Evolutionary conservation across 2,113 vertebrate species (phyloP).

Genomic region (Halichoerus grypus): DNA sequence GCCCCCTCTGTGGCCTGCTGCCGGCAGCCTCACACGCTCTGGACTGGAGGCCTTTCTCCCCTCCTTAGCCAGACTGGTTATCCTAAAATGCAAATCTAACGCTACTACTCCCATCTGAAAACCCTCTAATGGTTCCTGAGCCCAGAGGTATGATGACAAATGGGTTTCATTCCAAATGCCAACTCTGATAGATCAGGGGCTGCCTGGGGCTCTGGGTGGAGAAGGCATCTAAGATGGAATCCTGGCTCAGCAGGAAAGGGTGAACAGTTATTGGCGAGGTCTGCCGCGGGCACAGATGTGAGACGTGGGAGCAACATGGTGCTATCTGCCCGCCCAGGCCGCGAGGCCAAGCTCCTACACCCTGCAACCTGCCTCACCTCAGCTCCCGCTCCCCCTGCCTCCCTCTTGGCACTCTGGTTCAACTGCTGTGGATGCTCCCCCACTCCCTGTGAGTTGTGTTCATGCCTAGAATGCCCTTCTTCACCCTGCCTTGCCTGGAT

Average conservation of each 20-base stretch:
- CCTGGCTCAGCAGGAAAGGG: not conserved
- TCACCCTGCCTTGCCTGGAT: not conserved
- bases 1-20: not conserved
- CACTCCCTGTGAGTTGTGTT: not conserved
- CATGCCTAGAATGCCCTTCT: not conserved
- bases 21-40: not conserved
- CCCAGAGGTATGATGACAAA: constrained; percentile 48
- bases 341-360: not conserved
- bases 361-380: not conserved
- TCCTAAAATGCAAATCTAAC: not conserved
- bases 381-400: not conserved
- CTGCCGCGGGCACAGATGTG: not conserved
- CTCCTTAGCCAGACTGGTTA: not conserved
- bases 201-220: not conserved
- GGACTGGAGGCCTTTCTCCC: not conserved
- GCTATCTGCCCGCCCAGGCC: not conserved
- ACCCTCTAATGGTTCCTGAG: not conserved
- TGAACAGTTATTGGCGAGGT: not conserved
- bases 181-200: not conserved
- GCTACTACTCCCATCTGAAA: not conserved
- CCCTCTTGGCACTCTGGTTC: not conserved
- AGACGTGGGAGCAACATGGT: not conserved
- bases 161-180: constrained; percentile 33
- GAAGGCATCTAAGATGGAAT: not conserved
- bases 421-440: not conserved